A percentile compares a stretch with the other conserved stretches of the same genome.
phyloP scores from a whole-genome alignment of 2,888 invertebrate genomes.

The Drosophila multiciliata region DNA sequence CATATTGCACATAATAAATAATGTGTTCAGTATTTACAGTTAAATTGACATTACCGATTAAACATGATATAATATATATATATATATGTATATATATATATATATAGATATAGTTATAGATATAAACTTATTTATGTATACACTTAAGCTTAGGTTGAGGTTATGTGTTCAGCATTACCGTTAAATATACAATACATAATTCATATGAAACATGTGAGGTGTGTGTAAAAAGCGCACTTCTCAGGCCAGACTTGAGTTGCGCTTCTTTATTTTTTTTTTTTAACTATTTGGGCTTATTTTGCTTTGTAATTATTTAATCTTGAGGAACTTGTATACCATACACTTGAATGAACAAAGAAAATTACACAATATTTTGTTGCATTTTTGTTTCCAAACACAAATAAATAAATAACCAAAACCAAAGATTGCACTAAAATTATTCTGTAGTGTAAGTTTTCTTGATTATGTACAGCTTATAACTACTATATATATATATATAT shows the following conservation, averaged over 20 bases:
- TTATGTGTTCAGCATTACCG: conserved; percentile 29
- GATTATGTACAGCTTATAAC: conserved; percentile 50
- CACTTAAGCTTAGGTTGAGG: conserved; percentile 37
- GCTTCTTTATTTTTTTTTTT: conserved; percentile 61
- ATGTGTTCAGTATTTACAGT: conserved; percentile 54
- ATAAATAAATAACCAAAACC: conserved; percentile 47
- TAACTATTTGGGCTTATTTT: conserved; percentile 74
- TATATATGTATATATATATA: conserved; percentile 22
- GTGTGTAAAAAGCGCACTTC: conserved; percentile 66
- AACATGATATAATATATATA: conserved; percentile 13
- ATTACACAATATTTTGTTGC: conserved; percentile 82
- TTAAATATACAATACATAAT: conserved; percentile 70
- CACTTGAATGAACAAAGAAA: conserved; percentile 84
- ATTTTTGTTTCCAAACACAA: conserved; percentile 42
- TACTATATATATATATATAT: conserved; percentile 7
- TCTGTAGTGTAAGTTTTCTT: conserved; percentile 68
- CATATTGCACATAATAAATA: conserved; percentile 66
- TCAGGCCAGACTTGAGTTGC: conserved; percentile 62
- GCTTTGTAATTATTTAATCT: conserved; percentile 79
- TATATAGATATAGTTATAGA: background rate
- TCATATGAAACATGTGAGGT: conserved; percentile 77
- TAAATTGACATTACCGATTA: conserved; percentile 61
- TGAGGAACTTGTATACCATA: conserved; percentile 92
- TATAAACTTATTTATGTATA: conserved; percentile 37
- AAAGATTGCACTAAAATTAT: conserved; percentile 80